Percentiles rank a stretch among this genome's conserved stretches.
These are phyloP conservation scores for Myocastor coypus DNA, from an alignment of 2,113 vertebrate species.

Conservation along the genomic window DNA sequence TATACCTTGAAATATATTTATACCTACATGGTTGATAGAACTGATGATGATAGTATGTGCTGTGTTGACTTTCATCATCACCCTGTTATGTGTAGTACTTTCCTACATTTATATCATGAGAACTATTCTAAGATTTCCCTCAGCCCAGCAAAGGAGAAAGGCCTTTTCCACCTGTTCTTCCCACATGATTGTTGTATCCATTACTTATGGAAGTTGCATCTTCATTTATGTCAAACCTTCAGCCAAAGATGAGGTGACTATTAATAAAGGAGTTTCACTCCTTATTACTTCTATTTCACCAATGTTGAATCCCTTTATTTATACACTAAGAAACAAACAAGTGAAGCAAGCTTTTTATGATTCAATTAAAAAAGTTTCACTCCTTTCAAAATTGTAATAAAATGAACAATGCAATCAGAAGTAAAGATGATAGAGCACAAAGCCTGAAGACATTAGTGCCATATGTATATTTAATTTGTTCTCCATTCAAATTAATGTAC, in stretches of 20 bases:
- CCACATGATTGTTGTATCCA: conserved; percentile 49
- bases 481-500: not conserved
- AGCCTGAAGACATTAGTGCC: not conserved
- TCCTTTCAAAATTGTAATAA: not conserved
- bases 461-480: not conserved
- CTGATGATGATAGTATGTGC: not conserved
- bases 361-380: not conserved
- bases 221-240: not conserved
- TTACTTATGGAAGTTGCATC: conserved; percentile 21
- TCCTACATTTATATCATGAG: conserved; percentile 38
- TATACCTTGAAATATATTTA: not conserved
- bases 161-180: conserved; percentile 70
- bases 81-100: not conserved
- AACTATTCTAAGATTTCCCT: conserved; percentile 40
- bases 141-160: conserved; percentile 12
- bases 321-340: conserved; percentile 23
- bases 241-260: not conserved
- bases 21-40: conserved; percentile 31
- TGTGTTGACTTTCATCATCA: conserved; percentile 30
- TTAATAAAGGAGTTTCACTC: not conserved
- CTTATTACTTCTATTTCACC: not conserved
- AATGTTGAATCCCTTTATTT: not conserved
- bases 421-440: not conserved
- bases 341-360: conserved; percentile 11
- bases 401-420: not conserved